Evolutionary conservation across 2,113 vertebrate genomes (phyloP).

Genomic region (Zosterops japonicus): DNA sequence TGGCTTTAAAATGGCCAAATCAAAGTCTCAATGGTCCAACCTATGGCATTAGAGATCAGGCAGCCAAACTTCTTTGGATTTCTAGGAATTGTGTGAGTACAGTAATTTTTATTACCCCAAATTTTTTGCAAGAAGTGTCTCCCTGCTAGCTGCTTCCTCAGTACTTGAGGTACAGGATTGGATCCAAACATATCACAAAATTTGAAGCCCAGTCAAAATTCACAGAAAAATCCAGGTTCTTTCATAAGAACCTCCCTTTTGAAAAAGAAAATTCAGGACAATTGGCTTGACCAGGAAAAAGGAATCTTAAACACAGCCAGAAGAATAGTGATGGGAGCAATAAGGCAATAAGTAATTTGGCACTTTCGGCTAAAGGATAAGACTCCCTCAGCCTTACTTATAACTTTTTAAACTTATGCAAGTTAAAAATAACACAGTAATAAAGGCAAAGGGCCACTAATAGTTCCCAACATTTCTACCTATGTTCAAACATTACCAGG

Average conservation of each 20-base stretch:
- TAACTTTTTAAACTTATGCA: neutral
- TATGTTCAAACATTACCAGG: neutral
- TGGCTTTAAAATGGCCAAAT: neutral
- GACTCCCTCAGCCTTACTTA: neutral
- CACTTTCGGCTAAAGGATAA: neutral
- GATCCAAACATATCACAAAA: neutral
- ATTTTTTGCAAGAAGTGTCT: neutral
- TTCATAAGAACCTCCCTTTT: neutral
- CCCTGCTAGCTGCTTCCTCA: neutral
- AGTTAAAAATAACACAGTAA: neutral
- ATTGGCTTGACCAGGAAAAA: neutral
- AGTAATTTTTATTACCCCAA: neutral
- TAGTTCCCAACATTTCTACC: neutral
- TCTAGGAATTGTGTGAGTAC: fast-evolving
- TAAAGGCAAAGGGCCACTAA: neutral
- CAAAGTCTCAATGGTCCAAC: neutral
- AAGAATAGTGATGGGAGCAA: neutral
- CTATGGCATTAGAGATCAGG: neutral
- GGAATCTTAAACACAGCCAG: fast-evolving
- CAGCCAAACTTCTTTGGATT: neutral
- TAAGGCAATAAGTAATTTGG: neutral
- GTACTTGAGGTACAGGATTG: neutral
- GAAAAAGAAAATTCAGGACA: neutral
- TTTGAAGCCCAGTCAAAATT: neutral
- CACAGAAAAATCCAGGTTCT: neutral